Conservation (phyloP, 2,797 vertebrate genomes). For the Sebastes hopkinsi region DNA sequence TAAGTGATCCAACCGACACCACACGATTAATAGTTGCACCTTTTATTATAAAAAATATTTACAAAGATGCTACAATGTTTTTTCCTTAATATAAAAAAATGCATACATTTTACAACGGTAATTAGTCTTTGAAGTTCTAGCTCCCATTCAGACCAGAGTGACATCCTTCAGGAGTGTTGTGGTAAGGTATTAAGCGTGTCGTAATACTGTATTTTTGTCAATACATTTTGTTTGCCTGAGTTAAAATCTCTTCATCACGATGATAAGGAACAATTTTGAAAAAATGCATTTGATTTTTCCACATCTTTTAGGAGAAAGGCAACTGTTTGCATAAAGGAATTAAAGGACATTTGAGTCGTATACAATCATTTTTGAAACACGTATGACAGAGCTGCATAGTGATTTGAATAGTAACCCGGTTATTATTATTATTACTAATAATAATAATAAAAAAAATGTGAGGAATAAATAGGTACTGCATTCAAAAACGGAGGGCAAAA, state of each 20-base stretch:
- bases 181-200: constrained; percentile 76
- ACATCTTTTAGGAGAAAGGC: constrained; percentile 79
- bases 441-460: constrained; percentile 43
- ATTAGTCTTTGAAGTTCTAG: constrained; percentile 84
- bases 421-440: constrained; percentile 62
- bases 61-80: constrained; percentile 87
- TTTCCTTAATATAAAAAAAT: constrained; percentile 84
- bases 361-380: constrained; percentile 80
- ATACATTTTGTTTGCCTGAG: constrained; percentile 83
- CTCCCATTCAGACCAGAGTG: constrained; percentile 82
- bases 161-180: constrained; percentile 83
- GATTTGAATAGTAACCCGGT: constrained; percentile 78
- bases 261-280: constrained; percentile 73
- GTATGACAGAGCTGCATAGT: constrained; percentile 83
- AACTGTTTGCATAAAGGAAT: constrained; percentile 81
- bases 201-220: constrained; percentile 81
- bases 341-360: constrained; percentile 78
- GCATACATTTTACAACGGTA: constrained; percentile 85
- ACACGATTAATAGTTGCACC: constrained; percentile 77
- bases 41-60: constrained; percentile 90
- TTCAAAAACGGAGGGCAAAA: constrained; percentile 63
- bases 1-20: neutral
- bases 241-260: constrained; percentile 75
- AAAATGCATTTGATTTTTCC: constrained; percentile 73
- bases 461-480: constrained; percentile 80